Evolutionary conservation across 2,888 invertebrate species (phyloP).

Genomic region (Digitonthophagus gazella): DNA sequence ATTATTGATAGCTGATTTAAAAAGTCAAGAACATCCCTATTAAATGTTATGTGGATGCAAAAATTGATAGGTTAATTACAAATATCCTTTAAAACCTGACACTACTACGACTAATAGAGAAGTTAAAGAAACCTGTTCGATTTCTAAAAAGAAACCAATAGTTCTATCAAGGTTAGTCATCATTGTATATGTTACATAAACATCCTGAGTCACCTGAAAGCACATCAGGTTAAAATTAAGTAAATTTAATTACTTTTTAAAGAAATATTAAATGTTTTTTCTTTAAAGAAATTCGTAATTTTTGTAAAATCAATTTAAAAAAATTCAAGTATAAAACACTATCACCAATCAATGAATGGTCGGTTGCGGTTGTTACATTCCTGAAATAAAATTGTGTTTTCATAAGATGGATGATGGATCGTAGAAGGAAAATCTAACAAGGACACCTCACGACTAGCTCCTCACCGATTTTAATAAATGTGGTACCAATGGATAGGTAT

Average conservation of each 20-base stretch:
- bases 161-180: constrained; percentile 52
- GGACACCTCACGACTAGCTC: too few relatives aligned
- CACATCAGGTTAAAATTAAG: constrained; percentile 49
- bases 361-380: constrained; percentile 47
- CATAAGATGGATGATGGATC: neutral
- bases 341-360: constrained; percentile 41
- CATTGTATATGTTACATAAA: constrained; percentile 50
- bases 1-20: constrained; percentile 30
- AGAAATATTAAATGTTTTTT: too few relatives aligned
- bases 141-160: constrained; percentile 21
- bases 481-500: too few relatives aligned
- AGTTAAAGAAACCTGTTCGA: constrained; percentile 26
- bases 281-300: constrained; percentile 21
- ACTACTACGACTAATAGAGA: constrained; percentile 44
- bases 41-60: constrained; percentile 38
- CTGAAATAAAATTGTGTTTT: constrained; percentile 56
- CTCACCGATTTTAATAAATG: too few relatives aligned
- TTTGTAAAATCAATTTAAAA: neutral
- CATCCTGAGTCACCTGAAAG: constrained; percentile 44
- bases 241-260: too few relatives aligned
- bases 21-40: neutral
- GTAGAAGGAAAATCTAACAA: neutral
- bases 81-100: too few relatives aligned
- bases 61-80: constrained; percentile 51
- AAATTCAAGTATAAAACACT: constrained; percentile 1